Evolutionary conservation across 2,113 vertebrate species (phyloP), one percentile per base, ranked within the genome.

Genomic region (Sprattus sprattus): DNA sequence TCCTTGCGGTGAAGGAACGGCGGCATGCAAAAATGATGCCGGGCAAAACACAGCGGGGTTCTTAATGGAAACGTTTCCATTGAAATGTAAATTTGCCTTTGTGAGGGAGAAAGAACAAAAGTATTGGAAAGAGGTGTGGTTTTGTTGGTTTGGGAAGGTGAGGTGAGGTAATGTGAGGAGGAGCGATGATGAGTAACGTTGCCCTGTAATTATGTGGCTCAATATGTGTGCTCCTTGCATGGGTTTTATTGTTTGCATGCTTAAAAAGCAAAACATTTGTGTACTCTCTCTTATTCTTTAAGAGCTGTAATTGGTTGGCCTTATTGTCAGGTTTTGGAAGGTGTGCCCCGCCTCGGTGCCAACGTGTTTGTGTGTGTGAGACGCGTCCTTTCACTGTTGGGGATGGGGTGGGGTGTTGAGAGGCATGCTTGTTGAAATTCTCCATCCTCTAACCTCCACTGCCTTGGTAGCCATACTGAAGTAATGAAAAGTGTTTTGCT

Each of bases 81-180:
- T 15, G 71, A 32, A 78, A 78, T 78, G 71, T 16, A 78, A 39
- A 39, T 78, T 78, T 78, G 32, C 71, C 71, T 64, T 64, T 64
- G 57, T 64, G 57, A 75, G 67, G 11, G 28, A 15, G 71, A 28
- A 8, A 49, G 47, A 49, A 11, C 9, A 11, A 49, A 1, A 49
- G 47, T 11, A 49, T 11, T 49, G 47, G 47, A 49, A 49, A 49
- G 8, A 49, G 47, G 47, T 49, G 47, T 49, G 47, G 47, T 49
- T 49, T 49, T 64, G 20, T 25, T 64, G 60, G 60, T 64, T 20
- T n/a, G 57, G 57, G n/a, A 22, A 64, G 57, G 18, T 3, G 57
- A 64, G 57, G 18, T 22, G 57, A 64, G 20, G 60, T 25, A 22
- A 49, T 8, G 54, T 60, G 20, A 60, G 54, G 32, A 39, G 64